Percentiles rank a stretch among this genome's conserved stretches.
phyloP scores from a whole-genome alignment of 2,797 vertebrate species.

The Falco concolor region DNA sequence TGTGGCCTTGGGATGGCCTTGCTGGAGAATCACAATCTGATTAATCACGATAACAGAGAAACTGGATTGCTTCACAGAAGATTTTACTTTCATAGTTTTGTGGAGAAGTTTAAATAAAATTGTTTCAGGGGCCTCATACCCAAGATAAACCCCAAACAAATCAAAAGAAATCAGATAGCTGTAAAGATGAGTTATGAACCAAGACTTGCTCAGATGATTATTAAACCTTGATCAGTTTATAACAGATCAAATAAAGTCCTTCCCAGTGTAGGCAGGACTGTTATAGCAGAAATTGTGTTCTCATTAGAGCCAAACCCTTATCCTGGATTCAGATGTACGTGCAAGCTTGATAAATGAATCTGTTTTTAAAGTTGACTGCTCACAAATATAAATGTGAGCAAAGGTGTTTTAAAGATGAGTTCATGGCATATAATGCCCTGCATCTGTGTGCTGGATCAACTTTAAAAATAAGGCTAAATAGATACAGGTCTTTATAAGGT shows the following conservation, averaged over 20 bases:
- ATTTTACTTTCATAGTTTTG: neutral
- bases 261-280: neutral
- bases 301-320: slow-evolving; percentile 6
- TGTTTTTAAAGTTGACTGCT: neutral
- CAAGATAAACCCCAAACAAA: slow-evolving; percentile 22
- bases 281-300: neutral
- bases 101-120: slow-evolving; percentile 24
- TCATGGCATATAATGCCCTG: neutral
- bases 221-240: slow-evolving; percentile 33
- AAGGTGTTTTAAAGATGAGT: slow-evolving; percentile 4
- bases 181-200: slow-evolving; percentile 38
- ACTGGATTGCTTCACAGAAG: neutral
- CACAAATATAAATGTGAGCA: neutral
- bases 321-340: neutral
- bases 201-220: neutral
- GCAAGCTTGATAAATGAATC: slow-evolving; percentile 3
- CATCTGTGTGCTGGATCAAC: slow-evolving; percentile 8
- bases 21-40: neutral
- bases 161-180: slow-evolving; percentile 15
- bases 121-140: slow-evolving; percentile 2
- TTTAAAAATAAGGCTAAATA: neutral
- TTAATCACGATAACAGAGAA: slow-evolving; percentile 9
- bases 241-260: slow-evolving; percentile 36
- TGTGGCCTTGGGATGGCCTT: slow-evolving; percentile 6
- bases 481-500: neutral